Conservation (phyloP, 2,888 invertebrate species). For the Ichneumoninae sp. region DNA sequence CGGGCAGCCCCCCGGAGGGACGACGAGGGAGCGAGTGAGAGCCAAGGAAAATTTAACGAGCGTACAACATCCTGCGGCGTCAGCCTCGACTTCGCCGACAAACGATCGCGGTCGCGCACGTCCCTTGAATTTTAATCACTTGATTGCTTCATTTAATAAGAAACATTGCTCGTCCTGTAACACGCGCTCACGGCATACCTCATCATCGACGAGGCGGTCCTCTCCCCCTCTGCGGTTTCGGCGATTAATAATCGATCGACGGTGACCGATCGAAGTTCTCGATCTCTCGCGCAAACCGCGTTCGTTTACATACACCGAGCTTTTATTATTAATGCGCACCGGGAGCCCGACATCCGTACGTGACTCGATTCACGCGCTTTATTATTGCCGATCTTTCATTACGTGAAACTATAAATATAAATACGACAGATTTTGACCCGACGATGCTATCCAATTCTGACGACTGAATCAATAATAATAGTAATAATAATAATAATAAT, state of each 20-base stretch:
- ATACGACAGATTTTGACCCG: background rate
- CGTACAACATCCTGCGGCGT: constrained; percentile 70
- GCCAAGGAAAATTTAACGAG: constrained; percentile 73
- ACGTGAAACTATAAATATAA: background rate
- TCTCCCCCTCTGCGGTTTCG: constrained; percentile 44
- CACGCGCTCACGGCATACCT: constrained; percentile 19
- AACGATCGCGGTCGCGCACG: constrained; percentile 72
- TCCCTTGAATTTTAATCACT: constrained; percentile 78
- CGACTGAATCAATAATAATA: constrained; percentile 10
- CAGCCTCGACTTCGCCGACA: constrained; percentile 71
- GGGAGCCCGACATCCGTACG: background rate
- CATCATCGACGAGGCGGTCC: constrained; percentile 44
- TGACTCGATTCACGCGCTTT: constrained; percentile 21
- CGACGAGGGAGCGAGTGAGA: constrained; percentile 11
- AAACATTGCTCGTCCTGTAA: constrained; percentile 58
- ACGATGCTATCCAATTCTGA: background rate
- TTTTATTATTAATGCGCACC: constrained; percentile 19
- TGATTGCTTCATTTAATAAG: constrained; percentile 79
- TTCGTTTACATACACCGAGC: background rate
- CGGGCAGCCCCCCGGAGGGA: constrained; percentile 7
- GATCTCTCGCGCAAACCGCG: constrained; percentile 27
- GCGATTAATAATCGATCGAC: constrained; percentile 63
- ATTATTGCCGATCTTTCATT: background rate
- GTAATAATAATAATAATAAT: background rate
- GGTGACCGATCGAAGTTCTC: constrained; percentile 3